Evolutionary conservation across 2,113 vertebrate species (phyloP).

Genomic region (Columbina picui): DNA sequence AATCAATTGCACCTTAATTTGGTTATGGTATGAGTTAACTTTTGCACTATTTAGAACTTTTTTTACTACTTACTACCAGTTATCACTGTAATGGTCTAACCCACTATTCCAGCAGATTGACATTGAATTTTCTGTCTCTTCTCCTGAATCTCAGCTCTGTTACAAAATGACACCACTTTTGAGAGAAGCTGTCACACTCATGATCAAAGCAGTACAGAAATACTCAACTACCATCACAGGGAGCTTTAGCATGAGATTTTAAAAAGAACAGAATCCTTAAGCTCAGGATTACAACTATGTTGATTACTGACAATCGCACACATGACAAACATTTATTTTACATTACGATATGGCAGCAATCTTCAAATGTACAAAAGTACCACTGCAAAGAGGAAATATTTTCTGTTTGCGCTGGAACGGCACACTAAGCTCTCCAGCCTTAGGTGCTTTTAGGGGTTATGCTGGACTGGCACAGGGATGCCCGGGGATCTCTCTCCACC

Average conservation of each 20-base stretch:
- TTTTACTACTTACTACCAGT: neutral
- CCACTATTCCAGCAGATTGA: neutral
- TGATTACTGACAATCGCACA: neutral
- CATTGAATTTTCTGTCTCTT: slow-evolving; percentile 2
- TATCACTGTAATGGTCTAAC: neutral
- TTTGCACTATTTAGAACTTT: neutral
- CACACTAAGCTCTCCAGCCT: neutral
- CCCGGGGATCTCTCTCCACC: neutral
- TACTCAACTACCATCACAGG: neutral
- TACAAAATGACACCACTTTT: slow-evolving; percentile 26
- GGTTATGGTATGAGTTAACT: neutral
- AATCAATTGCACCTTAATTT: neutral
- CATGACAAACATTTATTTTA: neutral
- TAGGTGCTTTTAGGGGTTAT: rapidly evolving
- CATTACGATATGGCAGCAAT: neutral
- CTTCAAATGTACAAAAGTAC: neutral
- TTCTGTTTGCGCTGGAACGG: neutral
- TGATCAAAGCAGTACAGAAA: slow-evolving; percentile 7
- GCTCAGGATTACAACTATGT: neutral
- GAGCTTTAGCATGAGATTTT: neutral
- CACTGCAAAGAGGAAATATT: neutral
- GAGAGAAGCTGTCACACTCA: slow-evolving; percentile 9
- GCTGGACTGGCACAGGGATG: neutral
- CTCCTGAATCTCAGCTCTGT: neutral
- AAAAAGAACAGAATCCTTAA: neutral